Percentiles rank a stretch among this genome's conserved stretches.
Evolutionary conservation across 2,113 vertebrate genomes (phyloP).

Genomic region (Ondatra zibethicus): DNA sequence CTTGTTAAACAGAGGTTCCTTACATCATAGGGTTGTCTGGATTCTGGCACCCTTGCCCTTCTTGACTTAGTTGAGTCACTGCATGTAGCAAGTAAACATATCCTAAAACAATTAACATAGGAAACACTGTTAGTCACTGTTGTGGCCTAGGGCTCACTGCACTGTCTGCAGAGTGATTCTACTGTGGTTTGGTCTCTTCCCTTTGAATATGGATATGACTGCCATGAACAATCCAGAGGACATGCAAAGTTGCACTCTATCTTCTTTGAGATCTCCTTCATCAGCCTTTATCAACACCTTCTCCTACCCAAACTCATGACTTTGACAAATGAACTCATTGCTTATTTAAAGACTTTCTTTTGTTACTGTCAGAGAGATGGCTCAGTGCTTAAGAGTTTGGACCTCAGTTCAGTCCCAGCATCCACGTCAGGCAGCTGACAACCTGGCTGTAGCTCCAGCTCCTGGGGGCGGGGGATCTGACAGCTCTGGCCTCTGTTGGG

Average conservation of each 20-base stretch:
- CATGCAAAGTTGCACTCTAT: neutral
- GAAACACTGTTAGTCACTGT: neutral
- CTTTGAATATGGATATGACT: neutral
- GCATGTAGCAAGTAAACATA: neutral
- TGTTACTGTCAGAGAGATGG: neutral
- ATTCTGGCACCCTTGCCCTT: neutral
- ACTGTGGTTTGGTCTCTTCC: neutral
- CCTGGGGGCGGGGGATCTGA: neutral
- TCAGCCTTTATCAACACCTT: neutral
- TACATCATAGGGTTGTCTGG: neutral
- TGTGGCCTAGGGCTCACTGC: neutral
- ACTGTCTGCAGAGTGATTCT: neutral
- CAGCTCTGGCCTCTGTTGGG: neutral
- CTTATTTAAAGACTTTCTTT: neutral
- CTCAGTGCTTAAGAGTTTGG: neutral
- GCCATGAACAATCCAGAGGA: neutral
- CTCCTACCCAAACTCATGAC: neutral
- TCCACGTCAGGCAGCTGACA: neutral
- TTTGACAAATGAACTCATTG: neutral
- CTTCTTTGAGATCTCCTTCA: neutral
- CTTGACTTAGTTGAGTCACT: neutral
- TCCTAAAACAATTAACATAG: neutral
- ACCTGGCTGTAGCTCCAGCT: no score
- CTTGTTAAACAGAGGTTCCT: neutral
- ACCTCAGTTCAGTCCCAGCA: neutral